These are phyloP conservation scores for Ailuropoda melanoleuca DNA, from an alignment of 2,113 vertebrate genomes.

Conservation along the genomic window DNA sequence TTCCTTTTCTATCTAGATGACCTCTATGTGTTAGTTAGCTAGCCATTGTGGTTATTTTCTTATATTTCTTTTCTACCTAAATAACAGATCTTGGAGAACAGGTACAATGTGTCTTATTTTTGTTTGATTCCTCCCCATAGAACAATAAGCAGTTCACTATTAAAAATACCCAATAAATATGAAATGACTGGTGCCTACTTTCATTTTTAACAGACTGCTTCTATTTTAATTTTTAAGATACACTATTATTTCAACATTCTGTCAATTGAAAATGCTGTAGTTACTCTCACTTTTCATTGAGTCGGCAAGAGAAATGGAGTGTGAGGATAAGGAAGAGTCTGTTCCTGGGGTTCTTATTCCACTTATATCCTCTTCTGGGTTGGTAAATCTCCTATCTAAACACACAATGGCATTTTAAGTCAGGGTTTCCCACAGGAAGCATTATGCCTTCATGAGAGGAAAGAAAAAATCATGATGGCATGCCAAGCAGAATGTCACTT, in stretches of 20 bases:
- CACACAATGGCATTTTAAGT: conserved; percentile 70
- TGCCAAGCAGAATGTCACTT: conserved; percentile 86
- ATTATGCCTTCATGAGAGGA: conserved; percentile 82
- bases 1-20: not conserved
- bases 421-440: conserved; percentile 83
- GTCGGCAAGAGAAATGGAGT: not conserved
- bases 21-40: not conserved
- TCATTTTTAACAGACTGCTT: not conserved
- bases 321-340: not conserved
- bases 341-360: not conserved
- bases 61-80: not conserved
- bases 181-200: not conserved
- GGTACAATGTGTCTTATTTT: not conserved
- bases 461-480: conserved; percentile 75
- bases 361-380: conserved; percentile 30
- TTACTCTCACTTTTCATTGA: not conserved
- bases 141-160: not conserved
- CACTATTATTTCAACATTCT: not conserved
- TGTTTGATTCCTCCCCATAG: not conserved
- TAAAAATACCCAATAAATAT: not conserved
- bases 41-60: not conserved
- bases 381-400: conserved; percentile 73
- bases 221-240: not conserved
- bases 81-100: not conserved
- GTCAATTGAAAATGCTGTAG: not conserved